Evolutionary conservation across 2,888 invertebrate species (phyloP).

Genomic region (Drosophila putrida): DNA sequence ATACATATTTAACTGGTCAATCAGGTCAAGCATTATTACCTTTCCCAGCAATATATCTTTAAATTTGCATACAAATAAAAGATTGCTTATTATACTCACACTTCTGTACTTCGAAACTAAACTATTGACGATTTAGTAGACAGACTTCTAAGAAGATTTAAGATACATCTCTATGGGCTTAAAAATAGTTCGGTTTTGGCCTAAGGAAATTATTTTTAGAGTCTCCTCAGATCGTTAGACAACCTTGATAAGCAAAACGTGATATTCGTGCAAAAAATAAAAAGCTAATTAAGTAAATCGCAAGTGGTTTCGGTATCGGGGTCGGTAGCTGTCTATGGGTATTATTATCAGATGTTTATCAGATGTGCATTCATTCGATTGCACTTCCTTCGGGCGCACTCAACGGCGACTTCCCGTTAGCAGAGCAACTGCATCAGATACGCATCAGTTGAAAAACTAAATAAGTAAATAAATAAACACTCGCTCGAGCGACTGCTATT

Average conservation of each 20-base stretch:
- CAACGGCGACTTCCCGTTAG: slow-evolving; percentile 76
- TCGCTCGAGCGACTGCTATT: slow-evolving; percentile 38
- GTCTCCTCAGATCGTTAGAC: slow-evolving; percentile 14
- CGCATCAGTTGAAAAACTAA: slow-evolving; percentile 72
- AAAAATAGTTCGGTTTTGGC: neutral
- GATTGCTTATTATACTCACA: neutral
- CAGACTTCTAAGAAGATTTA: neutral
- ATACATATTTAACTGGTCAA: too few species aligned
- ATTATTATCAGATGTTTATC: slow-evolving; percentile 66
- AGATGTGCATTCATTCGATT: slow-evolving; percentile 80
- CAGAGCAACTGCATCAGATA: slow-evolving; percentile 51
- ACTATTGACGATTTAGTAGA: too few species aligned
- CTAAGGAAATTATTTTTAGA: neutral
- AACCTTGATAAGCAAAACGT: slow-evolving; percentile 50
- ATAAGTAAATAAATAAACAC: slow-evolving; percentile 63
- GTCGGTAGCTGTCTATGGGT: slow-evolving; percentile 57
- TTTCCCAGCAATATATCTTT: too few species aligned
- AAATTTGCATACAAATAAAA: too few species aligned
- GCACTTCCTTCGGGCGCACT: slow-evolving; percentile 78
- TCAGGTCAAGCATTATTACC: too few species aligned
- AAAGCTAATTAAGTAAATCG: slow-evolving; percentile 52
- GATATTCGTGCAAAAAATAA: slow-evolving; percentile 32
- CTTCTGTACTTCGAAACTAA: neutral
- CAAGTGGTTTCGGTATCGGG: slow-evolving; percentile 37
- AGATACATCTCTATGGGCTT: neutral